Conservation (phyloP, 2,113 vertebrate species). For the Cottus gobio region DNA sequence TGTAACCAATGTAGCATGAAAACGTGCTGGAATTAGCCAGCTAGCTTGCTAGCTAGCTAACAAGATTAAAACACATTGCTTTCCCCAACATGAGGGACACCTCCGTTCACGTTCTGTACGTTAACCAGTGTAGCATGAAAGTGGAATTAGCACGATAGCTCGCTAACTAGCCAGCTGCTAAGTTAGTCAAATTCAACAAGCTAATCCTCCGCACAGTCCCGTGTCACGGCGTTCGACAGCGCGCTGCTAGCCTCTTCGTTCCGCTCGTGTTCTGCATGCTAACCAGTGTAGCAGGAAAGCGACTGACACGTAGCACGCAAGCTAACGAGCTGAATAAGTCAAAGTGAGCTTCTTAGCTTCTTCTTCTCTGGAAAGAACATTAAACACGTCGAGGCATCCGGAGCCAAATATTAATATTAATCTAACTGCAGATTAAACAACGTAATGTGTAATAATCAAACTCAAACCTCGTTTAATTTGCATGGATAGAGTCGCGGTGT, state of each 20-base stretch:
- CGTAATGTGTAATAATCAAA: too few species aligned
- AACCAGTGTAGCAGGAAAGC: background rate
- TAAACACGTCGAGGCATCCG: background rate
- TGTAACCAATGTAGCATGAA: too few species aligned
- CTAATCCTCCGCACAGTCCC: too few species aligned
- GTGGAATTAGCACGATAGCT: background rate
- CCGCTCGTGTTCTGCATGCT: background rate
- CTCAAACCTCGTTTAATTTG: background rate
- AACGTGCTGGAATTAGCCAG: too few species aligned
- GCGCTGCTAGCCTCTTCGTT: too few species aligned
- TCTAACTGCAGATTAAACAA: too few species aligned
- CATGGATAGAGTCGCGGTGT: background rate
- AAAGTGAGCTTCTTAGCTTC: background rate
- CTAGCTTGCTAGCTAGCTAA: too few species aligned
- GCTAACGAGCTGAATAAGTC: background rate
- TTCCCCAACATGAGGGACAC: too few species aligned
- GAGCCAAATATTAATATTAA: too few species aligned
- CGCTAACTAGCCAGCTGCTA: background rate
- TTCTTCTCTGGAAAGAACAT: background rate
- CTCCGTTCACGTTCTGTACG: too few species aligned
- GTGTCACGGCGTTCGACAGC: too few species aligned
- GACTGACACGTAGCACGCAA: background rate
- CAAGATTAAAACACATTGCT: too few species aligned
- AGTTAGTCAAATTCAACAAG: background rate
- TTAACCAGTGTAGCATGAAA: background rate